These are phyloP conservation scores for Caenorhabditis doughertyi DNA, from an alignment of 2,888 invertebrate genomes.

Conservation along the genomic window DNA sequence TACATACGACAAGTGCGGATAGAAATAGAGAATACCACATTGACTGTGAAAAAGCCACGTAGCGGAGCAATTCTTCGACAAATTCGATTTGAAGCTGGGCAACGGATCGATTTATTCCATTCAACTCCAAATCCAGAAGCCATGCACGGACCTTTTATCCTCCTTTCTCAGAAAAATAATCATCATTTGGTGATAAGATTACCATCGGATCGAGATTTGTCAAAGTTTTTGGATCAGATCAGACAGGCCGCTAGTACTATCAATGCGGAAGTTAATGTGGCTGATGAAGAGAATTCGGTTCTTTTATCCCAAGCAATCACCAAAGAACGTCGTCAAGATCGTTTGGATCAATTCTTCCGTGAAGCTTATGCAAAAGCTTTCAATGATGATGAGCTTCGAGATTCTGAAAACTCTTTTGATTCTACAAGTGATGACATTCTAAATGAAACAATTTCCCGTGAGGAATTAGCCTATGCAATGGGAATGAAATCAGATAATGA, in stretches of 20 bases:
- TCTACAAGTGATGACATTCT: conserved; percentile 72
- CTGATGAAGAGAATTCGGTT: conserved; percentile 53
- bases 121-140: conserved; percentile 86
- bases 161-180: conserved; percentile 90
- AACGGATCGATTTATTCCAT: conserved; percentile 62
- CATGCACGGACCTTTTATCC: conserved; percentile 87
- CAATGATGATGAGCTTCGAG: conserved; percentile 71
- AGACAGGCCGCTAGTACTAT: conserved; percentile 33
- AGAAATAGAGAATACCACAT: conserved; percentile 61
- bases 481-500: conserved; percentile 96
- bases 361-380: conserved; percentile 72
- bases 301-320: conserved; percentile 50
- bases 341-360: conserved; percentile 94
- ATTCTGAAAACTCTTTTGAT: conserved; percentile 64
- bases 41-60: conserved; percentile 84
- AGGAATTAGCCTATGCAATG: conserved; percentile 94
- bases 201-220: conserved; percentile 84
- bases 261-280: conserved; percentile 50
- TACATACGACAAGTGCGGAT: conserved; percentile 74
- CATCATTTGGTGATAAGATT: conserved; percentile 94
- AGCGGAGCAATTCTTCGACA: conserved; percentile 93
- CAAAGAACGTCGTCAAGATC: conserved; percentile 89
- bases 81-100: conserved; percentile 89
- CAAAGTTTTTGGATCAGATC: conserved; percentile 54
- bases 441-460: conserved; percentile 81